phyloP scores from a whole-genome alignment of 2,113 vertebrate genomes.

The Callithrix jacchus region DNA sequence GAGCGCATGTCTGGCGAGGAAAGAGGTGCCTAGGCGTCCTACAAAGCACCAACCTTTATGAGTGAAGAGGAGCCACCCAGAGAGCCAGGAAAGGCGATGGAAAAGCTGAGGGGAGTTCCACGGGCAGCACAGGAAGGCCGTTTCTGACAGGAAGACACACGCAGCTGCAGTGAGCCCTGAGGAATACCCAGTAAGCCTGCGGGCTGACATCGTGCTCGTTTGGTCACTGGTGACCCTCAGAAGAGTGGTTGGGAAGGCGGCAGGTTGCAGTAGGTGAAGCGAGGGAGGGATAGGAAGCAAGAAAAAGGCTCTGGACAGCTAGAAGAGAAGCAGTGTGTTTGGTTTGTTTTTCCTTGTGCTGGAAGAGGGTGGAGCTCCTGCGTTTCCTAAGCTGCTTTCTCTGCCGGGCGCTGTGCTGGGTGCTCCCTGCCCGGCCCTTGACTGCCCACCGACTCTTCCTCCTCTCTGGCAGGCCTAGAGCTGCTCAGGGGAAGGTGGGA shows the following conservation, averaged over 20 bases:
- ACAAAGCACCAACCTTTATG: background rate
- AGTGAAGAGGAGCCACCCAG: background rate
- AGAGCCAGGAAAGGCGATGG: background rate
- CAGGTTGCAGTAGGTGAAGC: background rate
- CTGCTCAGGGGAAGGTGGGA: background rate
- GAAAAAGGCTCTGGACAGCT: background rate
- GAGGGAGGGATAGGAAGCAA: too few species aligned
- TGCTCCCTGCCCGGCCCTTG: background rate
- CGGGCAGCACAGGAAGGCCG: background rate
- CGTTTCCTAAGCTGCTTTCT: background rate
- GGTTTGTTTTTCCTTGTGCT: background rate
- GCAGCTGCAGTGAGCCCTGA: background rate
- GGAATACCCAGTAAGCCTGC: accelerated
- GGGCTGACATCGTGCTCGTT: accelerated
- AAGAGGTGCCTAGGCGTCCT: background rate
- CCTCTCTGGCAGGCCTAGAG: background rate
- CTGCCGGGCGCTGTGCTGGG: background rate
- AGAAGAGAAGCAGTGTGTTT: background rate
- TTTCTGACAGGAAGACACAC: background rate
- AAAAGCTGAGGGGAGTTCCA: background rate
- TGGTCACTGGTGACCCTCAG: background rate
- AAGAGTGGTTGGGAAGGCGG: background rate
- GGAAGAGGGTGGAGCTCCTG: background rate
- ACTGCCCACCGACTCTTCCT: background rate
- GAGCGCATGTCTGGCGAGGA: background rate